Base-by-base conservation (phyloP, 2,797 vertebrate species). In the Bradypus variegatus region DNA sequence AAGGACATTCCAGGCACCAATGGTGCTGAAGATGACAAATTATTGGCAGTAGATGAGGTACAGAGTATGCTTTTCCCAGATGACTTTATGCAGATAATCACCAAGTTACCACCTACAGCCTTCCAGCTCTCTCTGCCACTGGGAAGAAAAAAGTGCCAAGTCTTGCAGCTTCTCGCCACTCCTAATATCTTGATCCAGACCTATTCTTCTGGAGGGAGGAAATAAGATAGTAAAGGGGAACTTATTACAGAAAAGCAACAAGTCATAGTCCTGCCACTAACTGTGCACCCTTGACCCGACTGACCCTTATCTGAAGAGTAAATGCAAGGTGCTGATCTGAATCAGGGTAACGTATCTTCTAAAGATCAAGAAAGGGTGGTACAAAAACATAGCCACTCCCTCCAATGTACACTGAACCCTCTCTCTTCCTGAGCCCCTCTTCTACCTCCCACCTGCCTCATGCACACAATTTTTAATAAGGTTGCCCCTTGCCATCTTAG, bases 1-100 rank as follows among this genome's bases (percentile, higher is more conserved):
- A 84, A 96, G 75, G 98, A 99, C 86, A 97, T 99, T 91, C 98
- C 98, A 3, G 98, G 98, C 69, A 97, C 96, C 93, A 99, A 98
- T 6, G 97, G 97, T 0, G 78, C 97, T 33, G 94, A 97, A 76
- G 95, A 95, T 0, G 97, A 98, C 96, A 98, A 98, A 84, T 0
- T 97, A 76, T 89, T 98, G 96, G 97, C 97, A 69, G 93, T 91
- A 92, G 94, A 97, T 10, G 3, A 98, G 97, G 97, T 98, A 96
- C 8, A 58, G 64, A 45, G 45, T 2, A 1, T 23, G 29, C 36
- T 72, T 77, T 50, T 86, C 29, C 53, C 36, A 70, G 10, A 6
- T 38, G 31, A 33, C 70, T 73, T 16, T 36, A 12, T 41, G n/a
- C 25, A 29, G 36, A 58, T 33, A n/a, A 8, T 62, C 53, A 41